These are phyloP conservation scores for Eurytoma adleriae DNA, from an alignment of 2,888 invertebrate genomes.

Conservation along the genomic window DNA sequence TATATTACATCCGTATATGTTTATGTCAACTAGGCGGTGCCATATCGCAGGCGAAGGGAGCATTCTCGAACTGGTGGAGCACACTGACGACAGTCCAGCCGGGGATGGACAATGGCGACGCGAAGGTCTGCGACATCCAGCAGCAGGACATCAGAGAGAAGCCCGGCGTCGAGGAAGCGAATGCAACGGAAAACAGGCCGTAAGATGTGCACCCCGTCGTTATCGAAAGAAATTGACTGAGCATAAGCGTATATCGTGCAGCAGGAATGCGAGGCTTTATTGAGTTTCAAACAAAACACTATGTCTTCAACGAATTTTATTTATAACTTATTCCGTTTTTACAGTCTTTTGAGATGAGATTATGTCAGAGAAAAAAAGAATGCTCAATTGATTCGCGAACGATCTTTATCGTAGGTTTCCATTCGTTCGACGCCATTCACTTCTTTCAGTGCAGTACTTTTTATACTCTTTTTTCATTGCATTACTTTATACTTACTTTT, in stretches of 20 bases:
- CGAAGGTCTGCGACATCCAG: slow-evolving; percentile 29
- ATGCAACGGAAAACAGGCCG: background rate
- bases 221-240: slow-evolving; percentile 28
- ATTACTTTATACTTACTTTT: slow-evolving; percentile 24
- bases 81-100: slow-evolving; percentile 80
- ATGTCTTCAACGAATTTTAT: background rate
- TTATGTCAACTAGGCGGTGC: slow-evolving; percentile 82
- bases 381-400: slow-evolving; percentile 9
- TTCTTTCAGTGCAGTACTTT: slow-evolving; percentile 37
- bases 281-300: background rate
- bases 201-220: slow-evolving; percentile 4
- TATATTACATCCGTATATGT: background rate
- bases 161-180: background rate
- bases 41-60: slow-evolving; percentile 91
- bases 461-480: slow-evolving; percentile 42
- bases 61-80: slow-evolving; percentile 92
- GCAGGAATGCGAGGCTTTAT: background rate
- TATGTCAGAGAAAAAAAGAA: background rate
- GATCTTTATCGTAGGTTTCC: slow-evolving; percentile 2
- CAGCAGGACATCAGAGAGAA: slow-evolving; percentile 30
- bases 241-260: background rate
- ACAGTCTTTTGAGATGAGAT: background rate
- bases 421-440: slow-evolving; percentile 16
- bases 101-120: slow-evolving; percentile 44
- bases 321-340: background rate